These are phyloP conservation scores for Ichneumoninae sp. DNA, from an alignment of 2,888 invertebrate genomes.

Conservation along the genomic window DNA sequence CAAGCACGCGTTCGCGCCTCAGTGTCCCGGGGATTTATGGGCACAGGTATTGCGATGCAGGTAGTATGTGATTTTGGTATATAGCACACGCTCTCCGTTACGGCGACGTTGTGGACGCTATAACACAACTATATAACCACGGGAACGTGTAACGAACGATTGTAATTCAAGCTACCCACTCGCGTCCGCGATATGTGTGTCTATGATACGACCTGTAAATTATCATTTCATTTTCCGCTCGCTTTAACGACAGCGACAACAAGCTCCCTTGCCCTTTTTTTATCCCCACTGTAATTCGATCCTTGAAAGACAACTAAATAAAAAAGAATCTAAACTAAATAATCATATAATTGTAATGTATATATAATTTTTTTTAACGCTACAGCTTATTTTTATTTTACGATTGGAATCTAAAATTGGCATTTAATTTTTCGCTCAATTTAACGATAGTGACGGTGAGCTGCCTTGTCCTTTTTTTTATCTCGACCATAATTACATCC, in stretches of 20 bases:
- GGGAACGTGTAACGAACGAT: constrained; percentile 36
- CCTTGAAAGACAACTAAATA: too few species aligned
- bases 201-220: constrained; percentile 44
- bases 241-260: constrained; percentile 31
- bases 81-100: constrained; percentile 14
- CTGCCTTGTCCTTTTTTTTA: not conserved
- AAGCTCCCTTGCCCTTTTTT: constrained; percentile 16
- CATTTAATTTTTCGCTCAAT: constrained; percentile 28
- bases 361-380: too few species aligned
- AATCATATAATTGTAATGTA: not conserved
- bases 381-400: too few species aligned
- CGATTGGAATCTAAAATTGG: constrained; percentile 28
- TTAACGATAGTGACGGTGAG: constrained; percentile 29
- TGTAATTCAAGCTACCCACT: constrained; percentile 62
- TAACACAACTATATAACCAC: not conserved
- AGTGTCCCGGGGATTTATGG: constrained; percentile 38
- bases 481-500: not conserved
- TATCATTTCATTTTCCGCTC: constrained; percentile 42
- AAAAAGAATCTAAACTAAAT: not conserved
- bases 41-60: constrained; percentile 15
- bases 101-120: not conserved
- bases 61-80: constrained; percentile 51
- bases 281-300: not conserved
- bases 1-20: constrained; percentile 35
- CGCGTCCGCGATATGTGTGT: constrained; percentile 31